A percentile compares a stretch with the other conserved stretches of the same genome.
Evolutionary conservation across 2,797 vertebrate species (phyloP).

Genomic region (Falco cherrug): DNA sequence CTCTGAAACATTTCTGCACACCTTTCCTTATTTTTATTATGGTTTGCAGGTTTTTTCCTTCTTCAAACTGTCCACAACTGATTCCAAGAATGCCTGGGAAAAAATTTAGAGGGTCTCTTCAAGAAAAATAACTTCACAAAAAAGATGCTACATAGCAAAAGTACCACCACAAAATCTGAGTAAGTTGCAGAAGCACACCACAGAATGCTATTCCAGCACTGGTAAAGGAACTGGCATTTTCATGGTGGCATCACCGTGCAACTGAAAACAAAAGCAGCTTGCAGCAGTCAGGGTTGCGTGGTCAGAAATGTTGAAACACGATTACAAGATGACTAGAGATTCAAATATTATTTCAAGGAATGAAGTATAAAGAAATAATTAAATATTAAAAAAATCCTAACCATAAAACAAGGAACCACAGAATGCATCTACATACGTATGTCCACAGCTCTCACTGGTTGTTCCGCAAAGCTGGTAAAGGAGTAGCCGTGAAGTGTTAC

Average conservation of each 20-base stretch:
- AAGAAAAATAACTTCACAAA: not conserved
- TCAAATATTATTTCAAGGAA: not conserved
- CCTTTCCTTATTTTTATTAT: not conserved
- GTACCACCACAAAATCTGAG: not conserved
- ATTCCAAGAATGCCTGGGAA: not conserved
- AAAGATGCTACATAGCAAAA: not conserved
- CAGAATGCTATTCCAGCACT: not conserved
- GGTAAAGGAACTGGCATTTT: not conserved
- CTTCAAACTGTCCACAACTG: not conserved
- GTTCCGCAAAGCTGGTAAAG: not conserved
- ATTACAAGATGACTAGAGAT: not conserved
- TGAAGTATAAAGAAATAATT: not conserved
- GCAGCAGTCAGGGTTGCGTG: not conserved
- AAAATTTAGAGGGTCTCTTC: not conserved
- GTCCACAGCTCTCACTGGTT: not conserved
- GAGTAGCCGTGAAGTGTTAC: not conserved
- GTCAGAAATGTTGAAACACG: not conserved
- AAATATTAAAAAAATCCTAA: rapidly evolving
- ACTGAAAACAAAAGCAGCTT: not conserved
- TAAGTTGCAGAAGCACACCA: not conserved
- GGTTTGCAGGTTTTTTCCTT: not conserved
- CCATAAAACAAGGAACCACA: not conserved
- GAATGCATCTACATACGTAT: not conserved
- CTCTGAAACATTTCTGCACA: not conserved
- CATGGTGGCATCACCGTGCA: not conserved